phyloP scores from a whole-genome alignment of 2,888 invertebrate genomes.

The Apodemia duryi region DNA sequence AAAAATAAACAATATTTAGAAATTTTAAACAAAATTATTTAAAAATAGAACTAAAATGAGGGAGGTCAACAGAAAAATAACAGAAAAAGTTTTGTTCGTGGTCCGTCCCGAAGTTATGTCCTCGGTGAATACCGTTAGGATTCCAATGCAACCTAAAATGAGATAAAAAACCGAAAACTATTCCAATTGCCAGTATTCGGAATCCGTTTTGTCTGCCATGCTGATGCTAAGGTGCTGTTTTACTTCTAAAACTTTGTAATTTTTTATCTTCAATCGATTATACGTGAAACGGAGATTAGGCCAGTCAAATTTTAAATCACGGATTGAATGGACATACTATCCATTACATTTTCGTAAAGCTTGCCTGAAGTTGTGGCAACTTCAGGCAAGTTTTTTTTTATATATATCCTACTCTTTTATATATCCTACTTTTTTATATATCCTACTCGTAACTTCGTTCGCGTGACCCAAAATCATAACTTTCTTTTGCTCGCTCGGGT shows the following conservation, averaged over 20 bases:
- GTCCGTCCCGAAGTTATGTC: conserved; percentile 71
- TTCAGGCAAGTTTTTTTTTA: too few relatives aligned
- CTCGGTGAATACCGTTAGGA: conserved; percentile 72
- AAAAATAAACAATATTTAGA: background rate
- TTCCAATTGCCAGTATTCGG: conserved; percentile 76
- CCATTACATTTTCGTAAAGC: too few relatives aligned
- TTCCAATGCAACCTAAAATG: conserved; percentile 64
- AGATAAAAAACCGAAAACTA: conserved; percentile 67
- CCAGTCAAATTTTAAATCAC: background rate
- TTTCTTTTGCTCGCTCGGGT: too few relatives aligned
- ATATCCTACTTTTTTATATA: too few relatives aligned
- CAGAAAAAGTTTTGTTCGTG: conserved; percentile 60
- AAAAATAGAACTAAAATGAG: conserved; percentile 53
- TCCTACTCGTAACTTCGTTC: too few relatives aligned
- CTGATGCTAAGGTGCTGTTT: conserved; percentile 43
- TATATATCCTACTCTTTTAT: too few relatives aligned
- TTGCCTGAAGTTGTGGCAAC: too few relatives aligned
- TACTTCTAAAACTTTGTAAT: conserved; percentile 23
- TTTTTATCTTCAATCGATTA: conserved; percentile 19
- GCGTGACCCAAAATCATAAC: too few relatives aligned
- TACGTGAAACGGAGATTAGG: background rate
- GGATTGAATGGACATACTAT: background rate
- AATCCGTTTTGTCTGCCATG: conserved; percentile 73
- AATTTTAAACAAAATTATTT: conserved; percentile 37
- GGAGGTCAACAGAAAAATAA: conserved; percentile 69